Evolutionary conservation across 1,140 invertebrate genomes (phyloP), one percentile per base, ranked within the genome.

Genomic region (Charaxes varanes): DNA sequence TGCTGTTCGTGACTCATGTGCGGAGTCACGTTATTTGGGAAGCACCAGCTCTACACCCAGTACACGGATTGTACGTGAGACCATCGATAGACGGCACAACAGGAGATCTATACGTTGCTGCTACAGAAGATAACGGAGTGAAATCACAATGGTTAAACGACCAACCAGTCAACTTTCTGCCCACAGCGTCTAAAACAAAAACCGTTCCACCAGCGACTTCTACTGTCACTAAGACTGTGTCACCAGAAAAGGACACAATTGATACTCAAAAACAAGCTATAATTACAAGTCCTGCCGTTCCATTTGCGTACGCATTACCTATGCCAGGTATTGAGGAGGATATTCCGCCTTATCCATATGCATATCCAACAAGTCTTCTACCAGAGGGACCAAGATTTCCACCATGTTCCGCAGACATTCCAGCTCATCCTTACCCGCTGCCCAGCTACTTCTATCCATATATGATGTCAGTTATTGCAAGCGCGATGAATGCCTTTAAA

Each of bases 71-170:
- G 0, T 83, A 59, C 31, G 65, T 83, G 2, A 71, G 71, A 15
- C 76, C 76, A 6, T 83, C 79, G 3, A 18, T 17, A 3, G 77
- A 83, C 34, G 76, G 79, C 0, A 62, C 62, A 11, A 79, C 72
- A 0, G 79, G 79, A 23, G 79, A 83, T 27, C 55, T 83, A 2
- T 81, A 73, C 53, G 76, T 83, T 3, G 79, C 79, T 2, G 79
- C 79, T 0, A 63, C 74, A 10, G 79, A 83, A 56, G 72, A 80
- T 5, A 63, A 51, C 14, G 79, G 76, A 17, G 47, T 61, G 1
- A 68, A 73, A 16, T 52, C 68, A 1, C 66, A 79, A 33, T 83
- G 76, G 79, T 41, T 79, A 10, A 62, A 70, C 0, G 79, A 80
- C 15, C 58, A 71, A n/a, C 62, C 72, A 0, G 44, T 83, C 3